These are phyloP conservation scores for Coracopsis vasa DNA, from an alignment of 2,113 vertebrate species.

Conservation along the genomic window DNA sequence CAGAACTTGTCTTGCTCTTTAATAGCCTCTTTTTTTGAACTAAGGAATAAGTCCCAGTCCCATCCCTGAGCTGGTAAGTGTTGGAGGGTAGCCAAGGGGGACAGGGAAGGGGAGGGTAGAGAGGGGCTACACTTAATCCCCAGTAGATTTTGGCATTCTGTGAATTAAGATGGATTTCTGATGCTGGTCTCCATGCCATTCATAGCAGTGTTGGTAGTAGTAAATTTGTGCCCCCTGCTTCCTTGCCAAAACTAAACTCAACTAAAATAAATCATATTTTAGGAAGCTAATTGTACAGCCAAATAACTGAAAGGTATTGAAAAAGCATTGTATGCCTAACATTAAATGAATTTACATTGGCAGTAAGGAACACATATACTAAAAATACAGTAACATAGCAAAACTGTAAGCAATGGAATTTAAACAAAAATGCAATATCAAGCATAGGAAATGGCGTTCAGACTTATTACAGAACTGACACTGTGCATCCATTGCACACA, in stretches of 20 bases:
- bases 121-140: not conserved
- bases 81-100: not conserved
- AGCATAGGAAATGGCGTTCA: not conserved
- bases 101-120: not conserved
- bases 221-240: constrained; percentile 26
- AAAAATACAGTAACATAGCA: not conserved
- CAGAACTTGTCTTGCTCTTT: not conserved
- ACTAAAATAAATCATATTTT: constrained; percentile 62
- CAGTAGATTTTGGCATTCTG: constrained; percentile 1
- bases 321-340: constrained; percentile 34
- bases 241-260: constrained; percentile 43
- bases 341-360: constrained; percentile 53
- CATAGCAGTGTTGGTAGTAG: not conserved
- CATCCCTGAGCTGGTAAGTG: not conserved
- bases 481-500: not conserved
- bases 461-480: not conserved
- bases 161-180: constrained; percentile 48
- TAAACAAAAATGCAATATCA: constrained; percentile 26
- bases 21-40: not conserved
- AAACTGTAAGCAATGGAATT: constrained; percentile 37
- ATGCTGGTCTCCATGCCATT: not conserved
- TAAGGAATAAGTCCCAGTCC: not conserved
- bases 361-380: not conserved
- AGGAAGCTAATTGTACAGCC: constrained; percentile 49
- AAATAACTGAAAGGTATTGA: constrained; percentile 64